phyloP scores from a whole-genome alignment of 2,797 vertebrate genomes.

The Schizopygopsis pylzovi region DNA sequence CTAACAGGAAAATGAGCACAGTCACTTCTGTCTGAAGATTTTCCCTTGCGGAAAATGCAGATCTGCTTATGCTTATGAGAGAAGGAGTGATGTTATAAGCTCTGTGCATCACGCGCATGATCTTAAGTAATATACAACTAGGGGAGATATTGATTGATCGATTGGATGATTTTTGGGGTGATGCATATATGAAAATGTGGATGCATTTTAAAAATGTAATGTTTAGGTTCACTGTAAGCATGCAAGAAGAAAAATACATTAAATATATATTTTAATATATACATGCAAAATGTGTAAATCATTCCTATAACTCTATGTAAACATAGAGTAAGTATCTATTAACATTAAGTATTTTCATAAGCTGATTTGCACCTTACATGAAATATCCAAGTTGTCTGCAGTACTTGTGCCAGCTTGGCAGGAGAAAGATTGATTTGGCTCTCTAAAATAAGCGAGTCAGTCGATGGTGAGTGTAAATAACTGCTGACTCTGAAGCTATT shows the following conservation, averaged over 20 bases:
- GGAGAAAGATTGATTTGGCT: slow-evolving; percentile 50
- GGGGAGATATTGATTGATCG: not conserved
- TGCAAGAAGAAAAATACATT: not conserved
- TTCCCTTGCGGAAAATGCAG: slow-evolving; percentile 12
- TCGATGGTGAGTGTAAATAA: slow-evolving; percentile 50
- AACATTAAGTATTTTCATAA: slow-evolving; percentile 1
- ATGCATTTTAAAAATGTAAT: no score
- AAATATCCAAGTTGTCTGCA: slow-evolving; percentile 13
- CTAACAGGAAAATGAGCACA: slow-evolving; percentile 22
- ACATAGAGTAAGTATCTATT: no score
- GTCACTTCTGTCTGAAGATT: slow-evolving; percentile 3
- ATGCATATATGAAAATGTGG: no score
- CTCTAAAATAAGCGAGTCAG: slow-evolving; percentile 54
- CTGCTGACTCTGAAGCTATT: slow-evolving; percentile 42
- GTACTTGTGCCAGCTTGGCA: slow-evolving; percentile 13
- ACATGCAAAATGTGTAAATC: not conserved
- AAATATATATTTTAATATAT: not conserved
- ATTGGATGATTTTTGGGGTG: no score
- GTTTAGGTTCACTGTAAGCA: no score
- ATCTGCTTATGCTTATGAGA: slow-evolving; percentile 3
- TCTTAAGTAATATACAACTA: no score
- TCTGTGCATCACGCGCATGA: not conserved
- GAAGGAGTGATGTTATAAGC: not conserved
- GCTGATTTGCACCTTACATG: not conserved
- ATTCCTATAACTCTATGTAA: not conserved